phyloP scores from a whole-genome alignment of 2,113 vertebrate species.

The Gallinago jamesoni region DNA sequence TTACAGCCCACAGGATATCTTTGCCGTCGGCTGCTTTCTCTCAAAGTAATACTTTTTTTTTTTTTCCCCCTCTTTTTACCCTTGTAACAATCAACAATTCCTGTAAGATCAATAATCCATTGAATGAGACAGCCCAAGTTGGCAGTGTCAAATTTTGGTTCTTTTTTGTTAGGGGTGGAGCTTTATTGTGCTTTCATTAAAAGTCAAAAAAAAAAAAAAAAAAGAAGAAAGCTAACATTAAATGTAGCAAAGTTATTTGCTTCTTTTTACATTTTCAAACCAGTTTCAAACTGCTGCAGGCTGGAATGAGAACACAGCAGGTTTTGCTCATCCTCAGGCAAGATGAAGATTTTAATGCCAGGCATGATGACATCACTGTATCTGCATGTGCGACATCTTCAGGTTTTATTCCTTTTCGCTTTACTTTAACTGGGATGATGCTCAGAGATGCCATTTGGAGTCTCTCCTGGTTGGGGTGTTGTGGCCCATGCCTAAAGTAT shows the following conservation, averaged over 20 bases:
- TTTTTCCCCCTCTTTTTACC: background rate
- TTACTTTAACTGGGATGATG: background rate
- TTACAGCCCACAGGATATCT: background rate
- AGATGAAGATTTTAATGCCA: slow-evolving; percentile 26
- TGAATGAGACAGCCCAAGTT: background rate
- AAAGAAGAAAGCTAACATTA: background rate
- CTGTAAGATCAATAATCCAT: background rate
- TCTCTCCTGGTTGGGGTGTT: background rate
- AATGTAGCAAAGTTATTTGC: background rate
- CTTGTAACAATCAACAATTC: background rate
- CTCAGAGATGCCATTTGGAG: background rate
- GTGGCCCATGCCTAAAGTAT: background rate
- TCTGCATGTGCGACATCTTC: background rate
- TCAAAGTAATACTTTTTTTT: background rate
- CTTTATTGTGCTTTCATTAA: background rate
- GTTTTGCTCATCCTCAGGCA: background rate
- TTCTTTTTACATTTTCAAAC: background rate
- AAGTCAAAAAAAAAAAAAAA: background rate
- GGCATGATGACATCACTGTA: slow-evolving; percentile 49
- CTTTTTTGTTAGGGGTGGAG: background rate
- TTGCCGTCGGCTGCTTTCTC: rapidly evolving
- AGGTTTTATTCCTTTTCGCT: background rate
- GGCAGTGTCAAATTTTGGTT: rapidly evolving
- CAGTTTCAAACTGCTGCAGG: background rate
- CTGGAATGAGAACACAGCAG: slow-evolving; percentile 5